These are phyloP conservation scores for Drosophila micromelanica DNA, from an alignment of 1,140 invertebrate genomes.

Conservation along the genomic window DNA sequence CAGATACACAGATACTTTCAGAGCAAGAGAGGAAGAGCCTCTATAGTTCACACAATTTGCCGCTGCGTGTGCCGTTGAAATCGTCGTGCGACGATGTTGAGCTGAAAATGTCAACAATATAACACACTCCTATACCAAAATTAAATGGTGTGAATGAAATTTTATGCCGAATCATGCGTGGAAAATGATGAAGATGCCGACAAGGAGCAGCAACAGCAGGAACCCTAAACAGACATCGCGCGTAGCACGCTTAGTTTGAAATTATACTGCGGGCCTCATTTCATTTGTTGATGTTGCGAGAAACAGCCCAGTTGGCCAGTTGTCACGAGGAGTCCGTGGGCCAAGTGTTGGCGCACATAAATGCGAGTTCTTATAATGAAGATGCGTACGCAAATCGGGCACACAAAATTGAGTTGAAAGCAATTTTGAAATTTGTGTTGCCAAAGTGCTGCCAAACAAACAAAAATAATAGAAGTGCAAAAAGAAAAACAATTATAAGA, in stretches of 20 bases:
- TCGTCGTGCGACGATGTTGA: conserved; percentile 45
- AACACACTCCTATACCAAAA: conserved; percentile 52
- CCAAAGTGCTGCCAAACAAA: conserved; percentile 48
- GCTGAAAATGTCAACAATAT: conserved; percentile 73
- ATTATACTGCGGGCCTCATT: conserved; percentile 70
- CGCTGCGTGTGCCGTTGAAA: conserved; percentile 52
- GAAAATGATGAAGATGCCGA: conserved; percentile 76
- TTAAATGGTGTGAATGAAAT: conserved; percentile 82
- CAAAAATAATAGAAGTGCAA: conserved; percentile 21
- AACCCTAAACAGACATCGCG: conserved; percentile 9
- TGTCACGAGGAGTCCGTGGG: conserved; percentile 22
- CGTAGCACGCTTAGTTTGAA: conserved; percentile 60
- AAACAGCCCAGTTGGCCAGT: conserved; percentile 16
- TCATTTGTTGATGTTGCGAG: conserved; percentile 64
- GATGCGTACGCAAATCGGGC: conserved; percentile 67
- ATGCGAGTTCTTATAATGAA: conserved; percentile 54
- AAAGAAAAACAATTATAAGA: conserved; percentile 9
- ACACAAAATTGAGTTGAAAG: conserved; percentile 74
- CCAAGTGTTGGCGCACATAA: conserved; percentile 28
- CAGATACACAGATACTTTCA: conserved; percentile 1
- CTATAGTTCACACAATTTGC: conserved; percentile 76
- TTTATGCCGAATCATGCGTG: conserved; percentile 83
- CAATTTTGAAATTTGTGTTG: conserved; percentile 66
- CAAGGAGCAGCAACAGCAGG: conserved; percentile 10
- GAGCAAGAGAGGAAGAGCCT: neutral